phyloP scores from a whole-genome alignment of 2,888 invertebrate genomes.

The Oscheius myriophilus region DNA sequence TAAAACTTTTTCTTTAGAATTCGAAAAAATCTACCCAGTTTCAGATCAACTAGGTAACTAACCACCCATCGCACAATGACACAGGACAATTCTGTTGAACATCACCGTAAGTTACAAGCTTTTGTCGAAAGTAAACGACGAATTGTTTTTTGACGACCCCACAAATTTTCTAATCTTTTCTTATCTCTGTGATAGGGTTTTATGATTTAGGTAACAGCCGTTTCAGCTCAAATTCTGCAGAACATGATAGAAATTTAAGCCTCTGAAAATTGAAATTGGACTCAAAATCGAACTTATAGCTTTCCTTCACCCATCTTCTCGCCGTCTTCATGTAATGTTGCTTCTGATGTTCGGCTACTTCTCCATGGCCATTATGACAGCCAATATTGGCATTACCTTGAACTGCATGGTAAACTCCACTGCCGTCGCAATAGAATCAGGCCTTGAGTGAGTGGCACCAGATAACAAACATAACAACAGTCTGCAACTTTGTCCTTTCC shows the following conservation, averaged over 20 bases:
- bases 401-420: constrained; percentile 62
- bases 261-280: too few species aligned
- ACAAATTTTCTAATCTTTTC: too few species aligned
- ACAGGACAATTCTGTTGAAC: not conserved
- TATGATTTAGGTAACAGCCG: too few species aligned
- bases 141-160: too few species aligned
- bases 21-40: too few species aligned
- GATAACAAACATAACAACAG: too few species aligned
- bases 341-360: constrained; percentile 57
- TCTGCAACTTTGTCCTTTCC: not conserved
- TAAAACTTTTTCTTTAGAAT: too few species aligned
- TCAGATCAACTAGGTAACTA: not conserved
- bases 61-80: not conserved
- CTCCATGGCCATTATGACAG: constrained; percentile 49
- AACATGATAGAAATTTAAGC: too few species aligned
- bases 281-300: constrained; percentile 36
- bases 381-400: constrained; percentile 57
- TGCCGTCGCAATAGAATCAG: constrained; percentile 42
- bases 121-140: too few species aligned
- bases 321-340: constrained; percentile 55
- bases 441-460: not conserved
- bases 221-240: too few species aligned
- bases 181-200: too few species aligned
- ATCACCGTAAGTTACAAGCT: not conserved
- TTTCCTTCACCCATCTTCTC: constrained; percentile 40